Percentiles rank a stretch among this genome's conserved stretches.
phyloP scores from a whole-genome alignment of 2,113 vertebrate genomes.

The Oenanthe oenanthe region DNA sequence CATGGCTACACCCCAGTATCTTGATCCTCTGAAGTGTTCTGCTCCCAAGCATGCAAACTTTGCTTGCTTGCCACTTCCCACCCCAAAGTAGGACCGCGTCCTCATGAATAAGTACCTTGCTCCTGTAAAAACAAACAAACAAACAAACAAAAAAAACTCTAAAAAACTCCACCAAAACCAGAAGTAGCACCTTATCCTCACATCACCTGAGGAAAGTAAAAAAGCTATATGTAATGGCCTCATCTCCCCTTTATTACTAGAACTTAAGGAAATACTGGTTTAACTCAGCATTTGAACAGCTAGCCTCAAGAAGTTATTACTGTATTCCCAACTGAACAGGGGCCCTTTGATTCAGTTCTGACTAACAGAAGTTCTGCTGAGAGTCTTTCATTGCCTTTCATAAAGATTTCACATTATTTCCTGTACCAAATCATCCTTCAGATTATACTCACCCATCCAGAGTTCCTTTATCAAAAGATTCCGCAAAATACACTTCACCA shows the following conservation, averaged over 20 bases:
- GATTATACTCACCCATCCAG: slow-evolving; percentile 86
- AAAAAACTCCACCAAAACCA: too few species aligned
- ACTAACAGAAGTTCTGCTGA: not conserved
- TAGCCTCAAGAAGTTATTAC: not conserved
- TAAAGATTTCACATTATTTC: not conserved
- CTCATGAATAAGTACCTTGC: too few species aligned
- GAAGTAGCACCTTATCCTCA: not conserved
- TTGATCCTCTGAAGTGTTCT: not conserved
- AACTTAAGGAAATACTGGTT: not conserved
- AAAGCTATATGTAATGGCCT: not conserved
- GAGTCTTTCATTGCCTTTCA: not conserved
- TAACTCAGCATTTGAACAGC: not conserved
- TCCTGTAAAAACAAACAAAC: not conserved
- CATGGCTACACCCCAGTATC: not conserved
- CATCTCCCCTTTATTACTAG: not conserved
- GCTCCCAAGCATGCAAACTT: not conserved
- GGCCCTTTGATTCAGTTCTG: not conserved
- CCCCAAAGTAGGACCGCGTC: fast-evolving
- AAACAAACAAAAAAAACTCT: not conserved
- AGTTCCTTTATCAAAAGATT: slow-evolving; percentile 93
- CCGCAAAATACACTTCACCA: slow-evolving; percentile 91
- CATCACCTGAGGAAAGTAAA: not conserved
- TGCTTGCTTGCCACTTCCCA: not conserved
- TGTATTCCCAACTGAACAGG: not conserved
- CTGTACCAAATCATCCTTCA: not conserved